Percentiles rank a stretch among this genome's conserved stretches.
phyloP scores from a whole-genome alignment of 2,113 vertebrate genomes.

The Cacatua alba region DNA sequence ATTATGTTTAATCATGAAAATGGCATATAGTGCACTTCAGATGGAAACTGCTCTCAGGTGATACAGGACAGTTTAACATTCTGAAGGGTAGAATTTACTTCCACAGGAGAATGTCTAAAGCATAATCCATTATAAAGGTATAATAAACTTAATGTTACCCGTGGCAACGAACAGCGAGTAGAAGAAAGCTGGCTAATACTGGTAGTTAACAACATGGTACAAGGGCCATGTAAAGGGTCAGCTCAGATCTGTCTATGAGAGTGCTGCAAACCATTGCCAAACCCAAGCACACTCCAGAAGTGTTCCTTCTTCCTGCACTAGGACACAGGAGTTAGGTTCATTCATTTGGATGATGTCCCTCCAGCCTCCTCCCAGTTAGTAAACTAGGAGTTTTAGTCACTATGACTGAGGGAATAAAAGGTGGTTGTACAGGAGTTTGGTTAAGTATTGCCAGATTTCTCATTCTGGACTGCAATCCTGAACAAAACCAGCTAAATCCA shows the following conservation, averaged over 20 bases:
- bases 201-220: background rate
- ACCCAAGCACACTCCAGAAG: background rate
- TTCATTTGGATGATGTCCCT: background rate
- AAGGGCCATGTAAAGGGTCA: background rate
- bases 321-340: accelerated
- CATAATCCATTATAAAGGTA: background rate
- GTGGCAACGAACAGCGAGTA: background rate
- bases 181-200: background rate
- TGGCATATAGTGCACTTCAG: background rate
- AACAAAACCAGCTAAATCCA: background rate
- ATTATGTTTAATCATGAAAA: background rate
- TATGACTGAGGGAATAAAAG: background rate
- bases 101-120: background rate
- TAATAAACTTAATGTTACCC: background rate
- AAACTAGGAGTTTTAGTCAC: background rate
- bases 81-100: background rate
- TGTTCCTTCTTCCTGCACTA: background rate
- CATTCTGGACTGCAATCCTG: background rate
- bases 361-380: background rate
- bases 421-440: background rate
- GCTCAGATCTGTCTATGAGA: background rate
- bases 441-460: background rate
- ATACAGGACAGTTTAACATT: background rate
- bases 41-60: background rate
- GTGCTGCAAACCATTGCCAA: background rate